These are phyloP conservation scores for Arctopsyche grandis DNA, from an alignment of 1,140 invertebrate species.

Conservation along the genomic window DNA sequence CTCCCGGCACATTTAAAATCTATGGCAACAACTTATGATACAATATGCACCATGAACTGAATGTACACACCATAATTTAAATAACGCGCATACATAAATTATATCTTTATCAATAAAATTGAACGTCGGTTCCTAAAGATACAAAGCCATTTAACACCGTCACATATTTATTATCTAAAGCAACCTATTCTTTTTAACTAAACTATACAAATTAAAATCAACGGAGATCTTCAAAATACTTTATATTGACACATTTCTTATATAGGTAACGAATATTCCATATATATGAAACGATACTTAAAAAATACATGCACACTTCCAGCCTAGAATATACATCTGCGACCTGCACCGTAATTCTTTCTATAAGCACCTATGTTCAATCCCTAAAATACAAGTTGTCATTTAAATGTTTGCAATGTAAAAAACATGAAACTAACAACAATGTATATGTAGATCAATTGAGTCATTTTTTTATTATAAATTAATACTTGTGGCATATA, in stretches of 20 bases:
- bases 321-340: not conserved
- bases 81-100: too few species aligned
- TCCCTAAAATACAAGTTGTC: slow-evolving; percentile 23
- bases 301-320: not conserved
- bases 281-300: not conserved
- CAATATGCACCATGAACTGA: too few species aligned
- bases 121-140: too few species aligned
- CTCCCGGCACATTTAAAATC: too few species aligned
- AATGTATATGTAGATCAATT: too few species aligned
- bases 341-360: slow-evolving; percentile 33
- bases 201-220: slow-evolving; percentile 8
- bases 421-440: not conserved
- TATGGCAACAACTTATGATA: too few species aligned
- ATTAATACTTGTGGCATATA: not conserved
- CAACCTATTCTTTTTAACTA: too few species aligned
- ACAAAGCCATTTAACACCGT: too few species aligned
- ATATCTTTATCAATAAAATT: too few species aligned
- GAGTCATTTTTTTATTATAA: too few species aligned
- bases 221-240: slow-evolving; percentile 15
- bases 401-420: not conserved
- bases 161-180: too few species aligned
- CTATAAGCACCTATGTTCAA: slow-evolving; percentile 36
- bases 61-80: too few species aligned
- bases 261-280: slow-evolving; percentile 8
- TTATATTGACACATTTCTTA: not conserved